Conservation (phyloP, 1,140 invertebrate genomes). For the Eciton burchellii region DNA sequence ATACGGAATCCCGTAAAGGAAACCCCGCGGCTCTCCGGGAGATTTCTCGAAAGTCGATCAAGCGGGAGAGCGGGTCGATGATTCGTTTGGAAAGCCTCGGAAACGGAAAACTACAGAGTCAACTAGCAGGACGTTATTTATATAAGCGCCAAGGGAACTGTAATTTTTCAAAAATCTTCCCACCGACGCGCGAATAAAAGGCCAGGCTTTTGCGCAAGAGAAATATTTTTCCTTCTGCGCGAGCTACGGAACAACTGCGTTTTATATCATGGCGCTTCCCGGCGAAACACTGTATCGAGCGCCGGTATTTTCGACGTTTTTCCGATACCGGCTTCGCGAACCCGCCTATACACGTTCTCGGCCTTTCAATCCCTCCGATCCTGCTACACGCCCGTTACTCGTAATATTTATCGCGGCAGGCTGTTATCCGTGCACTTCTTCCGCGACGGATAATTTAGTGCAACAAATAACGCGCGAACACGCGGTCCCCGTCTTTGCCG, state of each 20-base stretch:
- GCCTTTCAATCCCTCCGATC: constrained; percentile 54
- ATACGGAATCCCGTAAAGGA: not conserved
- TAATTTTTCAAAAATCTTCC: constrained; percentile 36
- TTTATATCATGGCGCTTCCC: constrained; percentile 50
- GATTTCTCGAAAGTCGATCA: not conserved
- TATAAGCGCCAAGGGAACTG: not conserved
- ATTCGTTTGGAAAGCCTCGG: not conserved
- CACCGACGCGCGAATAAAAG: constrained; percentile 14
- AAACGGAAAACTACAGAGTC: constrained; percentile 1
- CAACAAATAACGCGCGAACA: not conserved
- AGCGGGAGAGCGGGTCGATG: not conserved
- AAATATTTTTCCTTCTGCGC: constrained; percentile 45
- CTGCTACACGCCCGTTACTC: constrained; percentile 28
- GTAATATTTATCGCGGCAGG: constrained; percentile 39
- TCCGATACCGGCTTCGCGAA: constrained; percentile 38
- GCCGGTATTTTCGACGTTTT: constrained; percentile 49
- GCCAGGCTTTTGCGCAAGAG: constrained; percentile 25
- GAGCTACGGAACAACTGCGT: constrained; percentile 38
- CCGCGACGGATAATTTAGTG: constrained; percentile 28
- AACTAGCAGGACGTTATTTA: not conserved
- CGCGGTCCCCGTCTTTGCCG: too few species aligned
- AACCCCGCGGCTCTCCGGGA: not conserved
- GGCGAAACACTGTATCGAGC: constrained; percentile 45
- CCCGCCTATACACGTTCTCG: constrained; percentile 31
- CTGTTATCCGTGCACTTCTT: constrained; percentile 14